Conservation (phyloP, 2,888 invertebrate genomes). For the Anthophora plumipes region DNA sequence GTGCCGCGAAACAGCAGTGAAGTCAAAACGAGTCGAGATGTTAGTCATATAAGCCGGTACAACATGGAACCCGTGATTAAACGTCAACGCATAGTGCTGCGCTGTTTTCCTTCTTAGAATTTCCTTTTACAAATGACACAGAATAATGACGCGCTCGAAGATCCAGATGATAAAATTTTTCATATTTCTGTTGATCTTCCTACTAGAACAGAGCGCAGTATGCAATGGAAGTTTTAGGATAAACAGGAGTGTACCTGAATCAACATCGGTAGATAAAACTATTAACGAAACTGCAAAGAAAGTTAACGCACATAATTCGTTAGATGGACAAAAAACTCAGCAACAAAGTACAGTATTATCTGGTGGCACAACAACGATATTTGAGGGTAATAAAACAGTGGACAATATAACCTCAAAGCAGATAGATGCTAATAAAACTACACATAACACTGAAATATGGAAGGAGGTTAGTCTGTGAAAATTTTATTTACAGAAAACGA, state of each 20-base stretch:
- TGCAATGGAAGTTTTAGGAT: slow-evolving; percentile 65
- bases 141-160: slow-evolving; percentile 73
- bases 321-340: slow-evolving; percentile 28
- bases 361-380: neutral
- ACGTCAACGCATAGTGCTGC: slow-evolving; percentile 51
- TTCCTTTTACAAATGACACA: slow-evolving; percentile 64
- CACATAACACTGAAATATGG: slow-evolving; percentile 32
- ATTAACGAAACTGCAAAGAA: slow-evolving; percentile 25
- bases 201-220: slow-evolving; percentile 65
- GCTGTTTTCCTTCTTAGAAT: slow-evolving; percentile 52
- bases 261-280: slow-evolving; percentile 40
- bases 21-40: slow-evolving; percentile 45
- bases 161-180: slow-evolving; percentile 72
- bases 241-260: slow-evolving; percentile 30
- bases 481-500: neutral
- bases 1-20: slow-evolving; percentile 51
- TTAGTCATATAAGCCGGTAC: slow-evolving; percentile 56
- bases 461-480: slow-evolving; percentile 59
- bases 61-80: slow-evolving; percentile 63
- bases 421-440: slow-evolving; percentile 54
- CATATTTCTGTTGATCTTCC: slow-evolving; percentile 71
- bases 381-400: slow-evolving; percentile 42
- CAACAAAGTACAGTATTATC: slow-evolving; percentile 31
- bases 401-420: slow-evolving; percentile 63
- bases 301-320: slow-evolving; percentile 29